Percentiles rank a stretch among this genome's conserved stretches.
Conservation (phyloP, 2,797 vertebrate genomes). For the Crocodylus rhombifer region DNA sequence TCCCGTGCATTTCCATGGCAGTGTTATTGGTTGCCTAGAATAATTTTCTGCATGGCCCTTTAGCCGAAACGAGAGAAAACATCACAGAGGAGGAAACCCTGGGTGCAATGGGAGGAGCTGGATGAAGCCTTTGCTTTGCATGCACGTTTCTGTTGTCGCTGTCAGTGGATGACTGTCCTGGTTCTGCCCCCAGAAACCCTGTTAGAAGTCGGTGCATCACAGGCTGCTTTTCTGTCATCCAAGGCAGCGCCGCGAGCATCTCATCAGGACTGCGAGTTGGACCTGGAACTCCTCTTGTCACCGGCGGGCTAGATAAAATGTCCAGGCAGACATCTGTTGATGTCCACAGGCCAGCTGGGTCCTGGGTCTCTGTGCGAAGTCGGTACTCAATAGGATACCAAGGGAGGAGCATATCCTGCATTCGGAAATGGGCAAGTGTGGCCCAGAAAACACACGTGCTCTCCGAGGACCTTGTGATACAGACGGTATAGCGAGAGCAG, state of each 20-base stretch:
- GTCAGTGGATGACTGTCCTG: not conserved
- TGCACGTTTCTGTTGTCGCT: too few species aligned
- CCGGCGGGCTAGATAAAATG: not conserved
- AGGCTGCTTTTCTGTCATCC: accelerated
- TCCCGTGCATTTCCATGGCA: not conserved
- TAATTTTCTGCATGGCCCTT: not conserved
- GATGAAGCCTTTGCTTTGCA: not conserved
- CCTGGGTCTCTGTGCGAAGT: not conserved
- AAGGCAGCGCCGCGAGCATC: accelerated
- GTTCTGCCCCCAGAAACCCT: not conserved
- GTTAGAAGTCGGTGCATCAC: not conserved
- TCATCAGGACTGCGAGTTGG: not conserved
- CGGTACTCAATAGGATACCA: not conserved
- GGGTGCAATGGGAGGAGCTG: not conserved
- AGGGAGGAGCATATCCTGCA: not conserved
- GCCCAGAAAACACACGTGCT: accelerated
- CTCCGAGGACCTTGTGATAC: accelerated
- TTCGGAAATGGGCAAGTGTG: not conserved
- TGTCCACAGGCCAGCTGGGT: not conserved
- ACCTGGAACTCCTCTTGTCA: not conserved
- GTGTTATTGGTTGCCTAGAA: not conserved
- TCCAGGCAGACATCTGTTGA: not conserved
- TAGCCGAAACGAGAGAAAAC: not conserved
- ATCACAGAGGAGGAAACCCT: not conserved
- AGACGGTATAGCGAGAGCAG: accelerated